Conservation (phyloP, 2,113 vertebrate genomes). For the Prietella phreatophila region DNA sequence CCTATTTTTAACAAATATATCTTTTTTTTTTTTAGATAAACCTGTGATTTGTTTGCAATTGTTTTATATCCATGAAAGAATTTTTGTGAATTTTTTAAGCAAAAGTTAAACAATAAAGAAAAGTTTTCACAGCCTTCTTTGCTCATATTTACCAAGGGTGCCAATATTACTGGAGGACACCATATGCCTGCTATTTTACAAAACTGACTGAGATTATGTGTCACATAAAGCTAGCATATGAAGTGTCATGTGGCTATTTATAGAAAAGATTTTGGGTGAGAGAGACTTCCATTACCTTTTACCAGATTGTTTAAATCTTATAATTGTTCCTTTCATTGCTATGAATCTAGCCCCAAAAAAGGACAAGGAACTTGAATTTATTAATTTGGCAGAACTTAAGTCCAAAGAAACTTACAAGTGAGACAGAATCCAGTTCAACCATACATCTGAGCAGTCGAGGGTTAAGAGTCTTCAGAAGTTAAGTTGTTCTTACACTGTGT, state of each 20-base stretch:
- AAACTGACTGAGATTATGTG: not conserved
- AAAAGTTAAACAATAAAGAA: no score
- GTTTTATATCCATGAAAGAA: no score
- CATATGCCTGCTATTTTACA: not conserved
- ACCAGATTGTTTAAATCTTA: not conserved
- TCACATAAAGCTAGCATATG: not conserved
- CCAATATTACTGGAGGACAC: not conserved
- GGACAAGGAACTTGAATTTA: not conserved
- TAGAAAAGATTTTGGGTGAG: not conserved
- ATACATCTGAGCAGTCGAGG: not conserved
- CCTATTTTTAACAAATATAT: no score
- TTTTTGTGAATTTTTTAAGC: no score
- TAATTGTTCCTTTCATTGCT: not conserved
- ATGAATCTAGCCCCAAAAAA: not conserved
- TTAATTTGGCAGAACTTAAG: not conserved
- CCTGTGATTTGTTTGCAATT: no score
- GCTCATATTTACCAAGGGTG: no score
- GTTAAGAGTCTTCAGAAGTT: not conserved
- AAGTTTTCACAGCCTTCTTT: no score
- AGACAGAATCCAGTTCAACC: not conserved
- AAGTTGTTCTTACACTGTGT: not conserved
- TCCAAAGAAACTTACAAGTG: not conserved
- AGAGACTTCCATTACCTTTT: not conserved
- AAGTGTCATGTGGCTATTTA: not conserved
- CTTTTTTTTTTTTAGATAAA: no score